These are phyloP conservation scores for Arizona elegans DNA, from an alignment of 2,113 vertebrate species.

Conservation along the genomic window DNA sequence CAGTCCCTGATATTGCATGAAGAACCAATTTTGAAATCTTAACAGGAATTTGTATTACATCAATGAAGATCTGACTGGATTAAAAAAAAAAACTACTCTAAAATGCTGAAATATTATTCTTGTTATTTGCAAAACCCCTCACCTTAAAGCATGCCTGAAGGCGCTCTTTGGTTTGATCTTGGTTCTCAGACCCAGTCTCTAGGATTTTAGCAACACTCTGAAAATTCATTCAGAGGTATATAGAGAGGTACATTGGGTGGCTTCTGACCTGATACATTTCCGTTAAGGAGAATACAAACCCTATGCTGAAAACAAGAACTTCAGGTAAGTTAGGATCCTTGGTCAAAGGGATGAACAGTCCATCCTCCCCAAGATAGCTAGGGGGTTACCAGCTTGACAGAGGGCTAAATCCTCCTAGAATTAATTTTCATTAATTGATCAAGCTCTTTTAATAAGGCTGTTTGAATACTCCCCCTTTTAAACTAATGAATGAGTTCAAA, in stretches of 20 bases:
- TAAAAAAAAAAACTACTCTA: background rate
- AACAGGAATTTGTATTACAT: background rate
- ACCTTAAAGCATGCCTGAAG: background rate
- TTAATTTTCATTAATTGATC: background rate
- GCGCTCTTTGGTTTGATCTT: background rate
- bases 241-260: background rate
- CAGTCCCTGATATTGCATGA: background rate
- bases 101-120: background rate
- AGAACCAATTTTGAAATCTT: background rate
- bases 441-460: background rate
- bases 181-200: background rate
- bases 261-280: background rate
- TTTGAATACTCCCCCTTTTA: background rate
- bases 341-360: background rate
- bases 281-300: background rate
- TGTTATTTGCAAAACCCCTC: background rate
- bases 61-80: background rate
- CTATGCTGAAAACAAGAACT: background rate
- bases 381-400: background rate
- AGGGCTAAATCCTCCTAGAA: background rate
- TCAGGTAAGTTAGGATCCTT: background rate
- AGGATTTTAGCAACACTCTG: background rate
- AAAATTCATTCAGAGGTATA: background rate
- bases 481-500: constrained; percentile 35
- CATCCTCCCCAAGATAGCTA: background rate